Evolutionary conservation across 2,797 vertebrate species (phyloP), one percentile per base, ranked within the genome.

Genomic region (Hydrophis major): DNA sequence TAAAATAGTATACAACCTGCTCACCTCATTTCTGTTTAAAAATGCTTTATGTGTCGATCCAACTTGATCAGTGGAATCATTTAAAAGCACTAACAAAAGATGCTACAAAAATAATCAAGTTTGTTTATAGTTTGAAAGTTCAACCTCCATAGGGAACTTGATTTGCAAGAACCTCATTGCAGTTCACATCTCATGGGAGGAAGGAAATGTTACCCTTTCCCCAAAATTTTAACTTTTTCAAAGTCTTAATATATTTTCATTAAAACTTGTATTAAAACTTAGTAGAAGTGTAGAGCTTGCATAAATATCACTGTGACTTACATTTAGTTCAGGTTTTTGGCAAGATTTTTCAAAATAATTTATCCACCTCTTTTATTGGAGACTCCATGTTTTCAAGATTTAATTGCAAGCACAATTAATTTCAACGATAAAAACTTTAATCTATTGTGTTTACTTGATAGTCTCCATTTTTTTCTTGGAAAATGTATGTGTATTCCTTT

Each of bases 391-490:
- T 92, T 37, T 91, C 89, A 83, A 16, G 8, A 74, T 91, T 42
- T 94, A 78, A 93, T 61, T 94, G 42, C 2, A 22, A 25, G 22
- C 50, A 56, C 13, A 92, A 87, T 94, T 91, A 91, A 93, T 90
- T 78, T 93, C 91, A 53, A 50, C 27, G 13, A 28, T 66, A 2
- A 37, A 37, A 87, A 1, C 78, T 92, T 18, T 88, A 88, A 89
- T 74, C 20, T 93, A 86, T 92, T 92, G 57, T 93, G 20, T 56
- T 94, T 93, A 42, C 37, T 89, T 89, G 53, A 90, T 87, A 32
- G 90, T 94, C n/a, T 53, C 53, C 90, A 1, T 92, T 92, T 92
- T 92, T 90, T 91, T 8, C 5, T 28, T 28, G 87, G 60, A 86
- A 89, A 95, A 94, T 86, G 20, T 4, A 2, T 90, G 42, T 94